Conservation (phyloP, 2,888 invertebrate species). For the Alloscopus bannaensis region DNA sequence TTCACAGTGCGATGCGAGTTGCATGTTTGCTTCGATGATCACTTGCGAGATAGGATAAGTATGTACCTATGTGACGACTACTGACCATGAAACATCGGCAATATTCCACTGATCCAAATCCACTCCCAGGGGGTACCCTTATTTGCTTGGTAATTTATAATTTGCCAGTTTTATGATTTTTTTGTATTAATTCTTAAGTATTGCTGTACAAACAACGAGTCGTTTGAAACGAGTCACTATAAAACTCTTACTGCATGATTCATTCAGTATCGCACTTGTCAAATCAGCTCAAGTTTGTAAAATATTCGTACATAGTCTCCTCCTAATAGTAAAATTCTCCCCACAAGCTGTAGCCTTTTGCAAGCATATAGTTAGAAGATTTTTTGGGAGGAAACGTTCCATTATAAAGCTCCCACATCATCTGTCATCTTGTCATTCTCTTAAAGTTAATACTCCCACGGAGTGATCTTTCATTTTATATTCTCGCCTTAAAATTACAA, state of each 20-base stretch:
- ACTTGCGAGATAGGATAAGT: background rate
- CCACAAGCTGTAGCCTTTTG: too few relatives aligned
- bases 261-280: too few relatives aligned
- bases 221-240: too few relatives aligned
- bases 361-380: too few relatives aligned
- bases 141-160: too few relatives aligned
- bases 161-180: slow-evolving; percentile 2
- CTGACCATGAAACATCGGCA: slow-evolving; percentile 25
- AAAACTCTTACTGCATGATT: too few relatives aligned
- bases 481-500: too few relatives aligned
- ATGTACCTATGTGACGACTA: slow-evolving; percentile 8
- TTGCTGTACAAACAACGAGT: background rate
- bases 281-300: too few relatives aligned
- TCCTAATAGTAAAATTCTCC: too few relatives aligned
- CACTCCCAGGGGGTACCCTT: background rate
- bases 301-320: too few relatives aligned
- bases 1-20: too few relatives aligned
- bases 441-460: slow-evolving; percentile 14
- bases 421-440: slow-evolving; percentile 23
- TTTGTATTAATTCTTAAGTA: background rate
- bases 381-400: slow-evolving; percentile 18
- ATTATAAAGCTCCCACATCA: slow-evolving; percentile 26
- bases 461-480: too few relatives aligned
- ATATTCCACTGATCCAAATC: slow-evolving; percentile 22
- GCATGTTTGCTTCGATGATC: background rate